Percentiles rank a stretch among this genome's conserved stretches.
These are phyloP conservation scores for Pyrrhura leucotis DNA, from an alignment of 2,797 vertebrate species.

Conservation along the genomic window DNA sequence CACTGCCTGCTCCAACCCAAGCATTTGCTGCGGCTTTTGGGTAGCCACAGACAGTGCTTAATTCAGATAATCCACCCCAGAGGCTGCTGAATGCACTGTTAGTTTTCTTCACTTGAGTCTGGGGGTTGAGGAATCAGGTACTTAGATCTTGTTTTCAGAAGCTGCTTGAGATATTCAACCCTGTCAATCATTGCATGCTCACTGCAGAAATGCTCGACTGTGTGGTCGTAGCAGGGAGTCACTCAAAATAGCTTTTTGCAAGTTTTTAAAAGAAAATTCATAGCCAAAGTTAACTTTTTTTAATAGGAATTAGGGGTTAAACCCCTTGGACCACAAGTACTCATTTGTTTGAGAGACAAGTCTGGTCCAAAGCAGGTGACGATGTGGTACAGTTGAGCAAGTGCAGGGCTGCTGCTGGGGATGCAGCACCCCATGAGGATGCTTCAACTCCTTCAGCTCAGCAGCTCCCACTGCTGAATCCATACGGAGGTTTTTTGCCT, in stretches of 20 bases:
- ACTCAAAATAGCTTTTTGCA: not conserved
- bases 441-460: not conserved
- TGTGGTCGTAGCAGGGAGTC: not conserved
- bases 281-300: not conserved
- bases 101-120: not conserved
- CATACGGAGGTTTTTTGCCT: not conserved
- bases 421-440: not conserved
- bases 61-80: not conserved
- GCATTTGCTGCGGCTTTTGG: not conserved
- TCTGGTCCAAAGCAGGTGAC: not conserved
- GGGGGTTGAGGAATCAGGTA: not conserved
- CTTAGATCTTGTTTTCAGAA: not conserved
- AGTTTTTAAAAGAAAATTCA: not conserved
- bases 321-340: not conserved
- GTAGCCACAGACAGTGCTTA: not conserved
- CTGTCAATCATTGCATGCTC: rapidly evolving
- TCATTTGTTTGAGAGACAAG: rapidly evolving
- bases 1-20: not conserved
- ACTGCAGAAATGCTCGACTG: rapidly evolving
- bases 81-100: not conserved
- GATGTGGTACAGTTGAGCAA: rapidly evolving
- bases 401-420: not conserved
- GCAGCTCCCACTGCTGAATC: not conserved
- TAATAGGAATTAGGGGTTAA: not conserved
- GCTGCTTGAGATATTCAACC: not conserved